Conservation (phyloP, 2,113 vertebrate genomes). For the Taurulus bubalis region DNA sequence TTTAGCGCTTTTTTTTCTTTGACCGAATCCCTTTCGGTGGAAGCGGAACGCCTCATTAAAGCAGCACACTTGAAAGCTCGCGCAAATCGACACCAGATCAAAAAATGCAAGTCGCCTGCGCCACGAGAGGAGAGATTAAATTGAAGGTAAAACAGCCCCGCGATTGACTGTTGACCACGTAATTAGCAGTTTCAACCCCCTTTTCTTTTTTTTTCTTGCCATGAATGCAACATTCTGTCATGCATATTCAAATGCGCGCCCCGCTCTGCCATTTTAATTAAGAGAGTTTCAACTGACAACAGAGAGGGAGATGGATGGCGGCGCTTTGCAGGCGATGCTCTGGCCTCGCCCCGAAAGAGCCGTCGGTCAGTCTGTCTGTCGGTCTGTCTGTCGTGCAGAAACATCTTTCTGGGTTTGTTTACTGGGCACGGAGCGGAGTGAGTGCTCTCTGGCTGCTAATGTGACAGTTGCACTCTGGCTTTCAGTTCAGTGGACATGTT, state of each 20-base stretch:
- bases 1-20: slow-evolving; percentile 46
- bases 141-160: slow-evolving; percentile 50
- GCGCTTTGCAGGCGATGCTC: slow-evolving; percentile 21
- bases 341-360: slow-evolving; percentile 72
- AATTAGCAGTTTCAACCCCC: slow-evolving; percentile 67
- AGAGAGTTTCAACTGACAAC: slow-evolving; percentile 76
- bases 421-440: slow-evolving; percentile 61
- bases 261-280: slow-evolving; percentile 78
- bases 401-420: slow-evolving; percentile 77
- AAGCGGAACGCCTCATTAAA: slow-evolving; percentile 78
- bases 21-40: slow-evolving; percentile 61
- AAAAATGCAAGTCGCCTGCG: slow-evolving; percentile 63
- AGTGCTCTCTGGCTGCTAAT: slow-evolving; percentile 74
- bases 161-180: slow-evolving; percentile 73
- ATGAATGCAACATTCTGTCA: slow-evolving; percentile 73
- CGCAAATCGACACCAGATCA: slow-evolving; percentile 62
- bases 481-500: slow-evolving; percentile 81
- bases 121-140: slow-evolving; percentile 52
- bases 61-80: slow-evolving; percentile 77
- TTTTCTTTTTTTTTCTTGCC: slow-evolving; percentile 25
- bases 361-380: slow-evolving; percentile 61
- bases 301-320: slow-evolving; percentile 43
- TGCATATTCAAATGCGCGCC: slow-evolving; percentile 76
- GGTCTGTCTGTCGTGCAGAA: slow-evolving; percentile 66
- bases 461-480: slow-evolving; percentile 83